phyloP scores from a whole-genome alignment of 2,888 invertebrate genomes.

The Dynastes maya region DNA sequence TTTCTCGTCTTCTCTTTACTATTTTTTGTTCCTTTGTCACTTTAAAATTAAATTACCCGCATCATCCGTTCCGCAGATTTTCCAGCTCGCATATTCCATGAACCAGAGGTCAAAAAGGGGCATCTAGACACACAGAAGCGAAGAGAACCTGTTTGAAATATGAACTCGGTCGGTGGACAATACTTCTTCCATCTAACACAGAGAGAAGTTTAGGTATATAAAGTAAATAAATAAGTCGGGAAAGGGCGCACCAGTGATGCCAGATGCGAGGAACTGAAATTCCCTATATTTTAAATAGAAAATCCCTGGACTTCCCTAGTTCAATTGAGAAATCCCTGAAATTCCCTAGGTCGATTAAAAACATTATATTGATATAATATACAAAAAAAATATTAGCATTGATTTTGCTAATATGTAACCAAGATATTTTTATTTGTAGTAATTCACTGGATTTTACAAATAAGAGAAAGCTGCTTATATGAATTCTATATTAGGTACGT shows the following conservation, averaged over 20 bases:
- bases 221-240: slow-evolving; percentile 31
- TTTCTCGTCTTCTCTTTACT: slow-evolving; percentile 1
- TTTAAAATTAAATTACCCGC: slow-evolving; percentile 41
- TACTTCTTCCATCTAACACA: slow-evolving; percentile 17
- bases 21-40: slow-evolving; percentile 23
- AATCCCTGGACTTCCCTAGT: too few species aligned
- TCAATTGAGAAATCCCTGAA: too few species aligned
- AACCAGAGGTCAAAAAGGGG: slow-evolving; percentile 31
- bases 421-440: too few species aligned
- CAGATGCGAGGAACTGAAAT: too few species aligned
- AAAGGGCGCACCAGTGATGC: not conserved
- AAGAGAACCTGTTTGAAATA: slow-evolving; percentile 37
- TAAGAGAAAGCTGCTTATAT: too few species aligned
- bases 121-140: slow-evolving; percentile 12
- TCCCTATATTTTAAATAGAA: too few species aligned
- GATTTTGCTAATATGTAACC: too few species aligned
- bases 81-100: slow-evolving; percentile 29
- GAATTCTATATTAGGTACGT: too few species aligned
- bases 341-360: too few species aligned
- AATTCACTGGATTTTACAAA: too few species aligned
- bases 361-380: too few species aligned
- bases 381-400: too few species aligned
- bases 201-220: slow-evolving; percentile 12
- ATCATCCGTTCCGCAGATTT: slow-evolving; percentile 33
- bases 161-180: slow-evolving; percentile 25